Evolutionary conservation across 2,888 invertebrate genomes (phyloP).

Genomic region (Agrochola litura): DNA sequence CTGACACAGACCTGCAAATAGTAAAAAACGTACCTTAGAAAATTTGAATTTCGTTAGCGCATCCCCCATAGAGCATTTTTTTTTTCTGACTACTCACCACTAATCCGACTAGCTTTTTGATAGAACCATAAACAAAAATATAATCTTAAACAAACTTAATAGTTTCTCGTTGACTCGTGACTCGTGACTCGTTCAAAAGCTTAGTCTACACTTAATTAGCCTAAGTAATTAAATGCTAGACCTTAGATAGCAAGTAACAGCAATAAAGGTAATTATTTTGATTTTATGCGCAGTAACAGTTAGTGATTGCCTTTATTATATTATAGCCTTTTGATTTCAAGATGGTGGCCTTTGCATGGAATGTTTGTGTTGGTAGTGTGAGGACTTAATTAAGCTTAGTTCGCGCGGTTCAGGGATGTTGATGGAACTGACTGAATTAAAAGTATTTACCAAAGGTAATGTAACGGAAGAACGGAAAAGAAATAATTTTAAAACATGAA

Average conservation of each 20-base stretch:
- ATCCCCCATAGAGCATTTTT: too few species aligned
- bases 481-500: neutral
- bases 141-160: slow-evolving; percentile 31
- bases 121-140: slow-evolving; percentile 22
- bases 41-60: too few species aligned
- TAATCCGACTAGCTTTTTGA: neutral
- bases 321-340: slow-evolving; percentile 45
- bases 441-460: neutral
- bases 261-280: slow-evolving; percentile 68
- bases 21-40: too few species aligned
- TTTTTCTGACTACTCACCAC: neutral
- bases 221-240: slow-evolving; percentile 66
- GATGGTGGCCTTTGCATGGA: slow-evolving; percentile 27
- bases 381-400: neutral
- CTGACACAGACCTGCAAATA: too few species aligned
- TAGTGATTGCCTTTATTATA: slow-evolving; percentile 53
- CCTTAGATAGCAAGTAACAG: slow-evolving; percentile 52
- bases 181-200: slow-evolving; percentile 66
- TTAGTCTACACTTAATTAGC: slow-evolving; percentile 64
- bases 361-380: slow-evolving; percentile 10
- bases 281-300: slow-evolving; percentile 57
- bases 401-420: neutral
- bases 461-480: neutral
- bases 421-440: neutral
- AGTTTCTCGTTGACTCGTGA: slow-evolving; percentile 53